Evolutionary conservation across 2,888 invertebrate genomes (phyloP).

Genomic region (Cantharis rufa): DNA sequence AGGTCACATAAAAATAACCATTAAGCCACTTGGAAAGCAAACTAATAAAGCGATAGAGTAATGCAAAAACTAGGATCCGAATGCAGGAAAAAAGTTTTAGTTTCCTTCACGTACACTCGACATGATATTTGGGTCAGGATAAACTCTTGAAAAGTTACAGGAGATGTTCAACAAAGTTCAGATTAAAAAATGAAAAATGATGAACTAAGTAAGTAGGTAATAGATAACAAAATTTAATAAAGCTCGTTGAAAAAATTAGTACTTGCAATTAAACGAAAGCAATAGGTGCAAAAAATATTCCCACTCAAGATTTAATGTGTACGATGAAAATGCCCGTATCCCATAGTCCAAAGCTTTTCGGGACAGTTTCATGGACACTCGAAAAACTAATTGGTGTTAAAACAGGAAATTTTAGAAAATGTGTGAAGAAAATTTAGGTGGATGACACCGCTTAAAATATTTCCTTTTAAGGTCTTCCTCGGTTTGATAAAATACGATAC

Average conservation of each 20-base stretch:
- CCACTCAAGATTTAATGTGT: background rate
- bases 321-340: background rate
- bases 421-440: background rate
- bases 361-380: background rate
- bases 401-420: background rate
- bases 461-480: background rate
- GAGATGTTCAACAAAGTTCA: background rate
- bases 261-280: background rate
- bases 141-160: background rate
- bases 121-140: background rate
- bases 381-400: background rate
- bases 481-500: conserved; percentile 1
- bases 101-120: background rate
- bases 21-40: background rate
- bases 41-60: background rate
- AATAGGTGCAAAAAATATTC: background rate
- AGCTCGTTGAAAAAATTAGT: background rate
- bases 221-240: background rate
- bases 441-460: background rate
- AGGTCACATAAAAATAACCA: background rate
- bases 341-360: background rate
- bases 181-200: background rate
- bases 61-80: background rate
- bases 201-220: background rate
- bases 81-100: background rate